These are phyloP conservation scores for Pseudachorutes palmiensis DNA, from an alignment of 1,140 invertebrate genomes.

Conservation along the genomic window DNA sequence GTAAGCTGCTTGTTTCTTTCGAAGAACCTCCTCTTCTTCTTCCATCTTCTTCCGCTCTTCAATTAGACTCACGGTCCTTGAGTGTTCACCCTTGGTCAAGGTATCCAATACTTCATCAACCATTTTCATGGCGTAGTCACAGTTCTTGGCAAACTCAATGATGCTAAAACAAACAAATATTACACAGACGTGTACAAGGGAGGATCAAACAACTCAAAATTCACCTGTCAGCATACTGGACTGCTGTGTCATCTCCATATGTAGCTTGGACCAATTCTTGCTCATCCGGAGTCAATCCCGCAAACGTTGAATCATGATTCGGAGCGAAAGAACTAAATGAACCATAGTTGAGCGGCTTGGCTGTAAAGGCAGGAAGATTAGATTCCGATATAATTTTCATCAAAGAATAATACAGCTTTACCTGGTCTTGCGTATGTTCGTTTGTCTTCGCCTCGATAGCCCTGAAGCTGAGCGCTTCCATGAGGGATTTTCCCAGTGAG, in stretches of 20 bases:
- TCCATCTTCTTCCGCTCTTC: slow-evolving; percentile 54
- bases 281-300: slow-evolving; percentile 87
- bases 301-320: slow-evolving; percentile 87
- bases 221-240: slow-evolving; percentile 72
- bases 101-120: slow-evolving; percentile 76
- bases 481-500: slow-evolving; percentile 70
- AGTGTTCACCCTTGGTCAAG: slow-evolving; percentile 73
- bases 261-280: slow-evolving; percentile 83
- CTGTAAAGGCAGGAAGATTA: slow-evolving; percentile 42
- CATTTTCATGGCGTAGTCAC: slow-evolving; percentile 68
- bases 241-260: slow-evolving; percentile 80
- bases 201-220: background rate
- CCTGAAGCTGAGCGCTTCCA: slow-evolving; percentile 59
- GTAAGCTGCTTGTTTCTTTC: slow-evolving; percentile 24
- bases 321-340: slow-evolving; percentile 93
- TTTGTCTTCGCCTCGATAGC: slow-evolving; percentile 66
- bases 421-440: slow-evolving; percentile 74
- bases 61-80: slow-evolving; percentile 60
- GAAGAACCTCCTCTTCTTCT: slow-evolving; percentile 55
- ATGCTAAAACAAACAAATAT: slow-evolving; percentile 49
- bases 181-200: background rate
- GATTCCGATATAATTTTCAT: background rate
- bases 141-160: slow-evolving; percentile 71
- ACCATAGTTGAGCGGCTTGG: slow-evolving; percentile 87
- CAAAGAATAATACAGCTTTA: slow-evolving; percentile 37